phyloP scores from a whole-genome alignment of 2,797 vertebrate species.

The Girardinus metallicus region DNA sequence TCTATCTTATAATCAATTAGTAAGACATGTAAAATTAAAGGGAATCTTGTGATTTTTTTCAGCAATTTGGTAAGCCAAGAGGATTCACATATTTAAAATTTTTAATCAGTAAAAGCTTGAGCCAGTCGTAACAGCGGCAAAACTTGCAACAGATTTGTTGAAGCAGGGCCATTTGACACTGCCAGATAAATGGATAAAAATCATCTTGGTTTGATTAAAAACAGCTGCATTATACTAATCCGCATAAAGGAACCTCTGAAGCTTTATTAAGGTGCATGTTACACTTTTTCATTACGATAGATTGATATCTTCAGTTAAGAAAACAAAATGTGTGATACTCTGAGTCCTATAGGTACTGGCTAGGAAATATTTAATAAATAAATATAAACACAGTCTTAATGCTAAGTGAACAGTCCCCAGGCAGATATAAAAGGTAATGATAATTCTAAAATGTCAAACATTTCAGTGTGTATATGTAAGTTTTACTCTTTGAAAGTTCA shows the following conservation, averaged over 20 bases:
- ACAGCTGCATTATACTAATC: neutral
- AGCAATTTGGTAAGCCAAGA: neutral
- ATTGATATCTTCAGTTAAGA: neutral
- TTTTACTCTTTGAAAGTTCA: slow-evolving; percentile 19
- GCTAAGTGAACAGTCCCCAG: neutral
- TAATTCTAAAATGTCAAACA: slow-evolving; percentile 37
- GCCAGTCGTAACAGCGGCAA: accelerated
- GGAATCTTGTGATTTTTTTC: neutral
- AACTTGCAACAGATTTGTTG: neutral
- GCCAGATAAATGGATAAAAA: neutral
- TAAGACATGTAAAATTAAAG: neutral
- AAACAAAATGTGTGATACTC: neutral
- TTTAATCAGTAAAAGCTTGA: neutral
- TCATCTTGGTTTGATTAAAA: neutral
- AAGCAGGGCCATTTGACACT: neutral
- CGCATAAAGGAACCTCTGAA: neutral
- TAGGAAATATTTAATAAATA: neutral
- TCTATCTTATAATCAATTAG: neutral
- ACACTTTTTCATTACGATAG: neutral
- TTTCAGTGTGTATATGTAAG: slow-evolving; percentile 5
- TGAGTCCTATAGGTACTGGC: neutral
- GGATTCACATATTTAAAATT: neutral
- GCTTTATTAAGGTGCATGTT: neutral
- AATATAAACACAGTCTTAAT: slow-evolving; percentile 15
- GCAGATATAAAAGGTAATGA: neutral